These are phyloP conservation scores for Formica exsecta DNA, from an alignment of 1,140 invertebrate species.

Conservation along the genomic window DNA sequence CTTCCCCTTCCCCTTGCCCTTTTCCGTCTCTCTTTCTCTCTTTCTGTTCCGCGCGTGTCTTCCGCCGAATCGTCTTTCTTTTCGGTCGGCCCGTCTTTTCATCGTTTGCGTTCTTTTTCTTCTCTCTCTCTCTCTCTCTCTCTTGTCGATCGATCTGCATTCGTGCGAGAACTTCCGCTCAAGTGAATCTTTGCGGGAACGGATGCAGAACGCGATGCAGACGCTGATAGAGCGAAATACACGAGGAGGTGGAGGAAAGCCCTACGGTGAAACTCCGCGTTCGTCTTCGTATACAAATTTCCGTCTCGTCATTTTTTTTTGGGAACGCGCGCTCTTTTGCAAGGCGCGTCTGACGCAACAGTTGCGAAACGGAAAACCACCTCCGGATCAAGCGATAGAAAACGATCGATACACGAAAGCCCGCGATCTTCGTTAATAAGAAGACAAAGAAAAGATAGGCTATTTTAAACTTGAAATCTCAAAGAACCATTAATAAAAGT, in stretches of 20 bases:
- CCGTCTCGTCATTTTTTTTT: slow-evolving; percentile 32
- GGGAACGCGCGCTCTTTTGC: slow-evolving; percentile 2
- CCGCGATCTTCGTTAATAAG: slow-evolving; percentile 51
- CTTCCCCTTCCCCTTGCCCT: slow-evolving; percentile 52
- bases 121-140: slow-evolving; percentile 32
- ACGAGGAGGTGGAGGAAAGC: neutral
- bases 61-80: slow-evolving; percentile 57
- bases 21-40: slow-evolving; percentile 15
- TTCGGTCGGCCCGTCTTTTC: slow-evolving; percentile 7
- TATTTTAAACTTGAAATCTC: slow-evolving; percentile 13
- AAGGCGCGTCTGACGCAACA: neutral
- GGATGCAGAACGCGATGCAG: slow-evolving; percentile 69
- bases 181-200: slow-evolving; percentile 75
- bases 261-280: neutral
- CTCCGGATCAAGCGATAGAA: neutral
- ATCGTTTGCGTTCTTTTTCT: slow-evolving; percentile 23
- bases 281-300: neutral
- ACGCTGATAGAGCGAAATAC: slow-evolving; percentile 60
- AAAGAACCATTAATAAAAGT: neutral
- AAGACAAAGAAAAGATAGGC: neutral
- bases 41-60: slow-evolving; percentile 17
- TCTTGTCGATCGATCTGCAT: slow-evolving; percentile 73
- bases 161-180: slow-evolving; percentile 77
- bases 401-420: neutral
- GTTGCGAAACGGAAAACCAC: slow-evolving; percentile 12